Evolutionary conservation across 2,113 vertebrate species (phyloP).

Genomic region (Sarotherodon lohbergeri): DNA sequence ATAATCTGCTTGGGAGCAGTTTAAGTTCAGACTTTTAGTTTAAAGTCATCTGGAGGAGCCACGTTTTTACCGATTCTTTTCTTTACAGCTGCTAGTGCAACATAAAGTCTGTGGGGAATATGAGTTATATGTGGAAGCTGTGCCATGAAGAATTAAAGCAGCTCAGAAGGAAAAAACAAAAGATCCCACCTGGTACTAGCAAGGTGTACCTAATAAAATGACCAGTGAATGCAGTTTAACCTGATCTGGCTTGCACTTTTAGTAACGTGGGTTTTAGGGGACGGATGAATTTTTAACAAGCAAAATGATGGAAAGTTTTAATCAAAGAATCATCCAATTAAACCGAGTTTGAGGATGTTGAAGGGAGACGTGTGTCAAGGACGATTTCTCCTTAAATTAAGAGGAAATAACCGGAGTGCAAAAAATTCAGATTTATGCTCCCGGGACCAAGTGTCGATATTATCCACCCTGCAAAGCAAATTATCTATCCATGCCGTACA

Average conservation of each 20-base stretch:
- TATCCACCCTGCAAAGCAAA: neutral
- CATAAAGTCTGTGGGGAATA: neutral
- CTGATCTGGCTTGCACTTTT: neutral
- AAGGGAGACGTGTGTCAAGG: neutral
- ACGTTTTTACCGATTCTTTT: neutral
- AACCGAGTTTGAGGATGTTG: neutral
- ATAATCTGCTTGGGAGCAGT: neutral
- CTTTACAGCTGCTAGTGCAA: neutral
- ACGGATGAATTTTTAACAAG: neutral
- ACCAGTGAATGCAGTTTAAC: neutral
- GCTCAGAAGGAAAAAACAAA: neutral
- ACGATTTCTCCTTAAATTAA: neutral
- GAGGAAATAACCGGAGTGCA: neutral
- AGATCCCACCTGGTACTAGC: neutral
- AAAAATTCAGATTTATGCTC: neutral
- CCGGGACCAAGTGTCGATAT: neutral
- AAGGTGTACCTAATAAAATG: neutral
- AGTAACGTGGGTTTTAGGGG: neutral
- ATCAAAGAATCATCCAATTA: neutral
- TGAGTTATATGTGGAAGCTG: fast-evolving
- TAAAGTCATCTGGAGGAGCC: neutral
- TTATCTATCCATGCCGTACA: neutral
- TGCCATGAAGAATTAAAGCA: neutral
- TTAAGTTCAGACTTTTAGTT: neutral
- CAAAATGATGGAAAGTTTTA: neutral